phyloP scores from a whole-genome alignment of 2,888 invertebrate genomes.

The Magallana nippona region DNA sequence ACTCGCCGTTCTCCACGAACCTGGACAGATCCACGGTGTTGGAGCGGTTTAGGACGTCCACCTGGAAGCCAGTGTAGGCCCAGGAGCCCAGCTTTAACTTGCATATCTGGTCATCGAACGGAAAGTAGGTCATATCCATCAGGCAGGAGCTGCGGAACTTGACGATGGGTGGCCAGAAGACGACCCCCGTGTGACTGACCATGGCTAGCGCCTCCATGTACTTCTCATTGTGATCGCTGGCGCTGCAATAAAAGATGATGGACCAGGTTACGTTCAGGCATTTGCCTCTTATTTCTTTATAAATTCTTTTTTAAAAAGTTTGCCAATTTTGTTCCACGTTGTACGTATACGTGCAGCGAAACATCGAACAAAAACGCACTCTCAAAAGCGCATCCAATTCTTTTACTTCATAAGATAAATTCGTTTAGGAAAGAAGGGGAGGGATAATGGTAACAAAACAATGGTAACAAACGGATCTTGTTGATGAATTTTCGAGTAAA shows the following conservation, averaged over 20 bases:
- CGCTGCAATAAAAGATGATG: conserved; percentile 52
- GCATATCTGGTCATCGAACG: conserved; percentile 72
- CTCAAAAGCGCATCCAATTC: no score
- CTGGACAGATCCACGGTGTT: conserved; percentile 74
- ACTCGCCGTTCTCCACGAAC: conserved; percentile 78
- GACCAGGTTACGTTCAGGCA: neutral
- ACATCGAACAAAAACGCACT: no score
- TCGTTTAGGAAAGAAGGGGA: no score
- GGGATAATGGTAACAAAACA: no score
- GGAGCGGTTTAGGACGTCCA: conserved; percentile 71
- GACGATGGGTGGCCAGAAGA: conserved; percentile 78
- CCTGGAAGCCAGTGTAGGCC: conserved; percentile 77
- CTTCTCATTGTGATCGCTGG: conserved; percentile 77
- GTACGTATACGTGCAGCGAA: no score
- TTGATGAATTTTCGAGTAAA: no score
- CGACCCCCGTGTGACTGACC: conserved; percentile 75
- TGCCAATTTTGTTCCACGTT: no score
- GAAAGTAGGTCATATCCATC: conserved; percentile 72
- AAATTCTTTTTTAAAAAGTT: no score
- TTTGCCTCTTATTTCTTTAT: neutral
- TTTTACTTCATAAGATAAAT: no score
- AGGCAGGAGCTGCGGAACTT: conserved; percentile 76
- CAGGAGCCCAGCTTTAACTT: conserved; percentile 75
- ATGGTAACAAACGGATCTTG: no score
- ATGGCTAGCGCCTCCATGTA: conserved; percentile 83